Evolutionary conservation across 2,888 invertebrate genomes (phyloP).

Genomic region (Oasisia sp.): DNA sequence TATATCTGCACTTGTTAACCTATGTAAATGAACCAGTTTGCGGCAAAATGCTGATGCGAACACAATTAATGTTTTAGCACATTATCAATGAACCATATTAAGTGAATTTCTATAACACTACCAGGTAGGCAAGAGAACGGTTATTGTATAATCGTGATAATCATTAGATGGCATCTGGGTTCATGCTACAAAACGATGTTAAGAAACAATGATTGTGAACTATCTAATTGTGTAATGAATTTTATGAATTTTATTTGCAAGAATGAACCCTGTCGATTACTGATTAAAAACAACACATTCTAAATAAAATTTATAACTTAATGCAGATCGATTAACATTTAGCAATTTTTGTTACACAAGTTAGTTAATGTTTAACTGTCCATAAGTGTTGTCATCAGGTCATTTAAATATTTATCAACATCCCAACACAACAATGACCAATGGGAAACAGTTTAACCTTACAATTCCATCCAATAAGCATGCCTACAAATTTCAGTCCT

Average conservation of each 20-base stretch:
- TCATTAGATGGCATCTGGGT: neutral
- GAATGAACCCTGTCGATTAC: neutral
- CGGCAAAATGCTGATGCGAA: neutral
- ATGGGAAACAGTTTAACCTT: too few species aligned
- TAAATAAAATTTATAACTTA: neutral
- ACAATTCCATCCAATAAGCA: too few species aligned
- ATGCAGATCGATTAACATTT: neutral
- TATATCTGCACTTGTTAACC: neutral
- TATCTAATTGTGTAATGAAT: neutral
- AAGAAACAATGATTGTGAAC: neutral
- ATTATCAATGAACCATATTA: neutral
- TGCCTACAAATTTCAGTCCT: too few species aligned
- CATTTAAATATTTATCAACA: neutral
- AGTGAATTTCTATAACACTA: neutral
- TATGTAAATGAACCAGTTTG: neutral
- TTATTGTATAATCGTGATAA: neutral
- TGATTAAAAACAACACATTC: neutral
- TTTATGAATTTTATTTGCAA: neutral
- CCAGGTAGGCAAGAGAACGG: neutral
- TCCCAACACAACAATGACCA: too few species aligned
- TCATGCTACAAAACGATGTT: neutral
- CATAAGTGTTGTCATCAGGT: neutral
- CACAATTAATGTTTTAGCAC: neutral
- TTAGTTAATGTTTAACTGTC: neutral
- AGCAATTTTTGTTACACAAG: neutral